Conservation (phyloP, 30 jellyfish, hydroid and myxozoan species). For the Calvadosia cruxmelitensis region DNA sequence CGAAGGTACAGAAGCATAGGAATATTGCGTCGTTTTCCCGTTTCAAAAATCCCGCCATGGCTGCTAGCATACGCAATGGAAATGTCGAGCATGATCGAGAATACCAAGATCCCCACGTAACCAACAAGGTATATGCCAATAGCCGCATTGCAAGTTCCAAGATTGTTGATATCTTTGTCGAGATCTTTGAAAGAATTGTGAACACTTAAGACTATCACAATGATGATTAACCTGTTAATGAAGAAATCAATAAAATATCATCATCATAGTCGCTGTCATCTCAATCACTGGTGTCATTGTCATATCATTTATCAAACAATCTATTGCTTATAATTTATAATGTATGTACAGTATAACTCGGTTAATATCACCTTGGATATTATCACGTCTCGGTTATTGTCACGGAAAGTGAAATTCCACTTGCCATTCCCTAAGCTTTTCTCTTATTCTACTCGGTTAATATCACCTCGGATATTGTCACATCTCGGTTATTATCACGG, state of each 20-base stretch:
- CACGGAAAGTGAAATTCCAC: too few species aligned
- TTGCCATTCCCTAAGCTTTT: too few species aligned
- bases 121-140: constrained; percentile 44
- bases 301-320: too few species aligned
- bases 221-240: constrained; percentile 18
- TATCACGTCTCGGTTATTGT: too few species aligned
- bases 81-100: constrained; percentile 34
- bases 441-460: too few species aligned
- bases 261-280: too few species aligned
- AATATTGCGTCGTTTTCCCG: constrained; percentile 38
- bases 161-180: background rate
- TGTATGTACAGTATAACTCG: too few species aligned
- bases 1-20: constrained; percentile 58
- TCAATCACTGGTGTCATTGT: too few species aligned
- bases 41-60: constrained; percentile 68
- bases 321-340: too few species aligned
- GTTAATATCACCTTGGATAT: too few species aligned
- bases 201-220: constrained; percentile 30
- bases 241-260: background rate
- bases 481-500: too few species aligned
- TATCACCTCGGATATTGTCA: too few species aligned
- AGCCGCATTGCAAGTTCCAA: constrained; percentile 28
- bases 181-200: constrained; percentile 7
- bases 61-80: constrained; percentile 56
- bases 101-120: constrained; percentile 33